Evolutionary conservation across 2,113 vertebrate genomes (phyloP).

Genomic region (Lepus americanus): DNA sequence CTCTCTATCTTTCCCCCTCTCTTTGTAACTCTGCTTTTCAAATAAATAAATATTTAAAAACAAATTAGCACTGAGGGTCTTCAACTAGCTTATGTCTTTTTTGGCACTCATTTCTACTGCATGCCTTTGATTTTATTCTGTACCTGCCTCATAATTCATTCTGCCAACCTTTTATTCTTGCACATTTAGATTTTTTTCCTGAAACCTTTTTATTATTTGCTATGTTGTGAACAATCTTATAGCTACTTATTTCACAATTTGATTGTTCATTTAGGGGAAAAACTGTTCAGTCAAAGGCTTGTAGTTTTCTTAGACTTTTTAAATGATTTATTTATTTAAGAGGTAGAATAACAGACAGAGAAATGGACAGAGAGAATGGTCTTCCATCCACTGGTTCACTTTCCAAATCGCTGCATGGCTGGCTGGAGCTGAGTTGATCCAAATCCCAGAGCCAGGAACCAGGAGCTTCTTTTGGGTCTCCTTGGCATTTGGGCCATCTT

Average conservation of each 20-base stretch:
- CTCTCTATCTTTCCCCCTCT: too few species aligned
- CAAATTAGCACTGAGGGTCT: background rate
- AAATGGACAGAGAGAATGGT: too few species aligned
- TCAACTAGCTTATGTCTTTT: background rate
- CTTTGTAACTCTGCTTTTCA: too few species aligned
- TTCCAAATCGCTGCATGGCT: too few species aligned
- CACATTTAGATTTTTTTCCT: background rate
- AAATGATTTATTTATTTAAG: too few species aligned
- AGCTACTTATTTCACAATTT: background rate
- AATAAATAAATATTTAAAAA: background rate
- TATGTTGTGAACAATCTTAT: background rate
- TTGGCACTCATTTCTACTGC: background rate
- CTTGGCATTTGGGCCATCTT: too few species aligned
- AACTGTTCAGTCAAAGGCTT: background rate
- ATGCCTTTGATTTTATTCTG: conserved; percentile 26
- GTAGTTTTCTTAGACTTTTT: background rate
- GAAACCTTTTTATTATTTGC: background rate
- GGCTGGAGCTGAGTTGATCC: too few species aligned
- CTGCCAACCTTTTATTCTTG: background rate
- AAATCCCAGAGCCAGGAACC: too few species aligned
- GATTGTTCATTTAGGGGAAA: background rate
- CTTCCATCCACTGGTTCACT: too few species aligned
- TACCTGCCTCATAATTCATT: background rate
- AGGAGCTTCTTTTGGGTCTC: too few species aligned
- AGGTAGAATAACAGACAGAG: too few species aligned